Conservation (phyloP, 2,888 invertebrate species). For the Amblyteles armatorius region DNA sequence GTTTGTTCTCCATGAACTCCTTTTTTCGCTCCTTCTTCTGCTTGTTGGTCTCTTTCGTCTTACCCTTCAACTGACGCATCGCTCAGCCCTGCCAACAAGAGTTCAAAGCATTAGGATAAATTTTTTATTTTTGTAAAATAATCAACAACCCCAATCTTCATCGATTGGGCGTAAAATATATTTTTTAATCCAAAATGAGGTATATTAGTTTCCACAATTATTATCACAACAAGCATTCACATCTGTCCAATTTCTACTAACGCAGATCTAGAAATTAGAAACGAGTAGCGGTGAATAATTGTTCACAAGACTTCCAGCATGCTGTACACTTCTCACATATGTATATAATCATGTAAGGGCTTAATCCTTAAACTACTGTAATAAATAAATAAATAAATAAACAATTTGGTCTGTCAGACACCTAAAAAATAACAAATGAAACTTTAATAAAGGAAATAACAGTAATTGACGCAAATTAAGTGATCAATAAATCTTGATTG, state of each 20-base stretch:
- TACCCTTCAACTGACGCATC: slow-evolving; percentile 93
- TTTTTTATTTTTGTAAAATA: not conserved
- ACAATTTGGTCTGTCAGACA: too few relatives aligned
- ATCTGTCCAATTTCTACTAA: too few relatives aligned
- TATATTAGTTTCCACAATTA: not conserved
- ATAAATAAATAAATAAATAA: too few relatives aligned
- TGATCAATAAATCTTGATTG: not conserved
- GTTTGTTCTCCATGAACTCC: slow-evolving; percentile 92
- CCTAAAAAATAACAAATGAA: not conserved
- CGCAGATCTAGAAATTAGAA: too few relatives aligned
- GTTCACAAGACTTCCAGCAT: too few relatives aligned
- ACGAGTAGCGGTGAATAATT: too few relatives aligned
- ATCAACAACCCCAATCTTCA: not conserved
- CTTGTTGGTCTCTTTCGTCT: slow-evolving; percentile 92
- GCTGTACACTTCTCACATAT: too few relatives aligned
- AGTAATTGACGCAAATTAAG: not conserved
- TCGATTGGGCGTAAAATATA: not conserved
- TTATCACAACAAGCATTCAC: too few relatives aligned
- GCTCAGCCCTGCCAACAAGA: not conserved
- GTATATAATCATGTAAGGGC: too few relatives aligned
- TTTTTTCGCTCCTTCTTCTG: slow-evolving; percentile 94
- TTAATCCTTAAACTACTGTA: too few relatives aligned
- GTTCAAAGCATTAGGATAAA: not conserved
- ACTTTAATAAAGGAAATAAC: not conserved
- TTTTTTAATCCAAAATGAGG: not conserved